Percentiles rank a stretch among this genome's conserved stretches.
Evolutionary conservation across 1,140 invertebrate genomes (phyloP).

Genomic region (Sitophilus oryzae): DNA sequence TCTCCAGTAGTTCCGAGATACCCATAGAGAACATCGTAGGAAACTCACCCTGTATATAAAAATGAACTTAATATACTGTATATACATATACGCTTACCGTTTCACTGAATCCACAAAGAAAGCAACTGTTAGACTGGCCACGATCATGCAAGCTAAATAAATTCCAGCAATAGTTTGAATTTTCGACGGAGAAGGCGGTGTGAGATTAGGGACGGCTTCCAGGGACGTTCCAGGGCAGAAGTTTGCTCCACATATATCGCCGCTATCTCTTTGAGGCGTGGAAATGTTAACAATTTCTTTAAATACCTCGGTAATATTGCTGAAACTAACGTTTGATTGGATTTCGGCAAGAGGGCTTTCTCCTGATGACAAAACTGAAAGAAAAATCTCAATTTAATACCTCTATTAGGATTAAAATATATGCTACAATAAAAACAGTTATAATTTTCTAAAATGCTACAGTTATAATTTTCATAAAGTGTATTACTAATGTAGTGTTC

Average conservation of each 20-base stretch:
- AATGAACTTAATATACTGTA: background rate
- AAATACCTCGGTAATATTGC: conserved; percentile 17
- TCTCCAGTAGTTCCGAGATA: too few relatives aligned
- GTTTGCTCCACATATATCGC: conserved; percentile 64
- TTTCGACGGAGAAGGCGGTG: conserved; percentile 61
- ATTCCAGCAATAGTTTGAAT: conserved; percentile 76
- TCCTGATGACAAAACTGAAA: conserved; percentile 47
- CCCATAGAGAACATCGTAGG: too few relatives aligned
- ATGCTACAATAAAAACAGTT: too few relatives aligned
- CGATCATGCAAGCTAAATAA: conserved; percentile 72
- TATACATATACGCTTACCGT: conserved; percentile 52
- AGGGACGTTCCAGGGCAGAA: conserved; percentile 55
- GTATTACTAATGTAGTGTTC: too few relatives aligned
- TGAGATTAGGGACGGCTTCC: conserved; percentile 56
- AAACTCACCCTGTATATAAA: too few relatives aligned
- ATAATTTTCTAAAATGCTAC: too few relatives aligned
- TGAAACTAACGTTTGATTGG: background rate
- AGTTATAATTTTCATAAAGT: too few relatives aligned
- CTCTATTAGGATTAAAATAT: too few relatives aligned
- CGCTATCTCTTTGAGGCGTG: background rate
- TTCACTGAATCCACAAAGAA: conserved; percentile 75
- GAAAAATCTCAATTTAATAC: too few relatives aligned
- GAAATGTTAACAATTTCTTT: conserved; percentile 5
- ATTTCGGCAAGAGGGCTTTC: conserved; percentile 27
- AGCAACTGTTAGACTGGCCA: conserved; percentile 69